Evolutionary conservation across 2,797 vertebrate genomes (phyloP), one percentile per base, ranked within the genome.

Genomic region (Pangasius krempfi): DNA sequence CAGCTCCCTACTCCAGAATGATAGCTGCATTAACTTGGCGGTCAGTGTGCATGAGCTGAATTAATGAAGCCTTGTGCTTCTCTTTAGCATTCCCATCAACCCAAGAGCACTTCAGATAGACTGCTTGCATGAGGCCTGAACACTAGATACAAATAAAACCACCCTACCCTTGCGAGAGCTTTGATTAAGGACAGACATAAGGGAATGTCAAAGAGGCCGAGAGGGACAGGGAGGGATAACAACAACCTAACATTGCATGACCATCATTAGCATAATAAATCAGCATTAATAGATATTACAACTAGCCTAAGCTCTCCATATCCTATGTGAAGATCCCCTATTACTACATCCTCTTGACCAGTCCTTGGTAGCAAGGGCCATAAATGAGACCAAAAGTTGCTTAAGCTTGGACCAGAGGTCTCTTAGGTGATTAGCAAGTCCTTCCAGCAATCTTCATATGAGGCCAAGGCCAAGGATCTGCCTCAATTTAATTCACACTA

Each of bases 1-100:
- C 89, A 62, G 92, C 90, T 70, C 89, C 92, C 92, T 92, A 93
- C 95, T 95, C 94, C 92, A 93, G 93, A 94, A 94, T 94, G 94
- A 95, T 93, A 95, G 93, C 93, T 92, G 95, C 94, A 94, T 95
- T 96, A 95, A 94, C 93, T 93, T 92, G 93, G 93, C 94, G 92
- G 95, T 94, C 94, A 94, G 89, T 20, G 92, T 90, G 89, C 93
- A 93, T 94, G 95, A 93, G 94, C 93, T 94, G 95, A 94, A 95
- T 95, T 95, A 96, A 95, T 95, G 93, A 95, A 95, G 86, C 92
- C 91, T 92, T 89, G 87, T 84, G 92, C 91, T 92, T 93, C 91
- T 76, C 91, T 93, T 93, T 88, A 91, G 56, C 90, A 64, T 92
- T 90, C 91, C 64, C 86, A 85, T 87, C 84, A 90, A 82, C 79